Base-by-base conservation (phyloP, 2,797 vertebrate genomes). In the Darevskia nairensis region DNA sequence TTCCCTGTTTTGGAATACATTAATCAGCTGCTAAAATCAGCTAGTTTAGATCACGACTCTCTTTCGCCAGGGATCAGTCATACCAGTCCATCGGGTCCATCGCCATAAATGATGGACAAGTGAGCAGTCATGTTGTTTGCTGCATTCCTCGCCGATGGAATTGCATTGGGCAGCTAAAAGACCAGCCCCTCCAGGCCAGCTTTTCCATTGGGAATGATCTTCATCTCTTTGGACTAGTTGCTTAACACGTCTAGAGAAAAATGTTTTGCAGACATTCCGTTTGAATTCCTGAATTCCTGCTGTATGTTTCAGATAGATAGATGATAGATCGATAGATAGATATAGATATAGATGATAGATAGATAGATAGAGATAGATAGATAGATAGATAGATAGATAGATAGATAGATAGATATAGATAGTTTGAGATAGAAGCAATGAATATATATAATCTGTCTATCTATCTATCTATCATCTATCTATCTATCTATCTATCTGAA, bases 31-130 rank as follows among this genome's bases (percentile, higher is more conserved):
- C 41, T 86, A 75, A 68, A 82, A 88, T 76, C 61, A 93, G 83
- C 59, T 85, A 85, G 90, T 93, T 88, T 72, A 93, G 89, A 85
- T 80, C 72, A 84, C 3, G 74, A 84, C 41, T 68, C 75, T 87
- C 75, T 84, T 23, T 89, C 78, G 74, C 23, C 79, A 25, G n/a
- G 66, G 6, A 27, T 1, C 74, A 66, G 41, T 66, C 25, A 39
- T 87, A 85, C 81, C 75, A 79, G 19, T n/a, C 74, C 3, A 1
- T 19, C 10, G 13, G 50, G 50, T 55, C 13, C 50, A 55, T 55
- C 3, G 13, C 50, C 3, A 1, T 32, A 8, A 0, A 86, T 80
- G 77, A 90, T 91, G 90, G 27, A 84, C 35, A 39, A 86, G 84
- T 88, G 85, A 90, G 90, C 72, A 94, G 88, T 8, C 41, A 27